These are phyloP conservation scores for Gallinago undulata DNA, from an alignment of 2,113 vertebrate species.

Conservation along the genomic window DNA sequence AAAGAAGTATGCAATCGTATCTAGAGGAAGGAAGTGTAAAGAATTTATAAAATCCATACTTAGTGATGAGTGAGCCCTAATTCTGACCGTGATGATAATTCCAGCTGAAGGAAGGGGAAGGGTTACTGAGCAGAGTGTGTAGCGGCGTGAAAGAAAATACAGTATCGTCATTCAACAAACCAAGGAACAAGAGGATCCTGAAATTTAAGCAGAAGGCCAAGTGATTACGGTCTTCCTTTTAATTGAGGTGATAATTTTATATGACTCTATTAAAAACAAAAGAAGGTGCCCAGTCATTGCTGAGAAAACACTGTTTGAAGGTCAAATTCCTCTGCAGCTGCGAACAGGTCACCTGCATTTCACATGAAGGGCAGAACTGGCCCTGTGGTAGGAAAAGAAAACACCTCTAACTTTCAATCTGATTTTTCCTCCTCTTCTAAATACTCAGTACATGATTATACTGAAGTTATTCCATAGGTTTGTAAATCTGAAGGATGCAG, in stretches of 20 bases:
- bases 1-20: background rate
- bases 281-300: background rate
- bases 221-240: background rate
- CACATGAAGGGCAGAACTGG: background rate
- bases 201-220: background rate
- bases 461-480: background rate
- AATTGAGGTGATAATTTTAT: constrained; percentile 12
- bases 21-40: background rate
- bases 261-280: background rate
- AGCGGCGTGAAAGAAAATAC: background rate
- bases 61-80: background rate
- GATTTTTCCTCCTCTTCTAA: background rate
- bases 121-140: background rate
- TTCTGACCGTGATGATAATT: background rate
- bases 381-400: background rate
- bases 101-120: background rate
- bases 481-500: background rate
- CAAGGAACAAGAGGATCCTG: background rate
- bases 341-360: constrained; percentile 20
- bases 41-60: background rate
- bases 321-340: constrained; percentile 36
- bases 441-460: background rate
- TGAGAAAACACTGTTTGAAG: constrained; percentile 31
- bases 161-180: background rate
- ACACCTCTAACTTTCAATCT: background rate